Conservation (phyloP, 2,113 vertebrate species). For the Datnioides undecimradiatus region DNA sequence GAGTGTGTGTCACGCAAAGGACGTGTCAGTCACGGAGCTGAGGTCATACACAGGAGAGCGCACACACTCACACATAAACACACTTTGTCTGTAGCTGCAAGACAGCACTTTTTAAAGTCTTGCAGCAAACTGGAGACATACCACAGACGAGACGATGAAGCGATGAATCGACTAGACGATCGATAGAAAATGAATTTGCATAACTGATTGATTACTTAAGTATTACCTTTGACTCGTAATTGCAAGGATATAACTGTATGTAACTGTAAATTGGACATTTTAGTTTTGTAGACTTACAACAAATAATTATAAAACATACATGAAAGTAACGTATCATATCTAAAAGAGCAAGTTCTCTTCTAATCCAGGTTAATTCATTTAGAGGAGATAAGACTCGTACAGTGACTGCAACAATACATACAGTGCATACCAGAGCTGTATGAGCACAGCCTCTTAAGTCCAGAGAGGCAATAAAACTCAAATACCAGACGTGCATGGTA, state of each 20-base stretch:
- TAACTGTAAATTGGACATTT: background rate
- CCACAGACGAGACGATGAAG: background rate
- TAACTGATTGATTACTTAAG: background rate
- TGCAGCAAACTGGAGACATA: background rate
- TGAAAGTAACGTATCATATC: background rate
- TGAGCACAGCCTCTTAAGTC: conserved; percentile 67
- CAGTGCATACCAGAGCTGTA: conserved; percentile 66
- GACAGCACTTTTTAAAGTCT: background rate
- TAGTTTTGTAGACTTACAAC: background rate
- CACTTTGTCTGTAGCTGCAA: background rate
- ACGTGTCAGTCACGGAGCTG: conserved; percentile 58
- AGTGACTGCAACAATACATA: conserved; percentile 42
- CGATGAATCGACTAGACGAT: background rate
- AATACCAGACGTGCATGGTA: conserved; percentile 78
- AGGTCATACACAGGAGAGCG: conserved; percentile 45
- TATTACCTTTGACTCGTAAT: too few species aligned
- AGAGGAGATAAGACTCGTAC: conserved; percentile 33
- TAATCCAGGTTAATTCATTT: background rate
- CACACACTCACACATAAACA: conserved; percentile 4
- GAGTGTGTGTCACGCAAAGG: conserved; percentile 54
- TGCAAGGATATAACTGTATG: background rate
- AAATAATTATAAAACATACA: background rate
- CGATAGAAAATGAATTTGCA: background rate
- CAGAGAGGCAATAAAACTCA: conserved; percentile 76
- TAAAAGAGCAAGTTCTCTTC: background rate